Conservation (phyloP, 2,797 vertebrate species). For the Gouania willdenowi region DNA sequence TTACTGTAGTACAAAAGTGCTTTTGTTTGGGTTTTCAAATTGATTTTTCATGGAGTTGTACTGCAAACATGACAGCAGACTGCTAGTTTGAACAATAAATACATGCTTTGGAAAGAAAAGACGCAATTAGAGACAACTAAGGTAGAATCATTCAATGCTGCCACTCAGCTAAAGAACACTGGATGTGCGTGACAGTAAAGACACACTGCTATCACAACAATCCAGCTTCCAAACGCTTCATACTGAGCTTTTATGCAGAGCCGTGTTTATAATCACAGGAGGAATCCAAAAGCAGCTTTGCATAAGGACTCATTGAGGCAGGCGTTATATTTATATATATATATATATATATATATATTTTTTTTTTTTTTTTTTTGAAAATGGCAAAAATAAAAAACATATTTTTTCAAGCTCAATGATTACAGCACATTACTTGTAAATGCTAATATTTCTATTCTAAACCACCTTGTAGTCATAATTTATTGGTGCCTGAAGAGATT, state of each 20-base stretch:
- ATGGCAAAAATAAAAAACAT: too few species aligned
- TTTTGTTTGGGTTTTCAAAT: slow-evolving; percentile 28
- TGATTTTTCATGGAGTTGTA: slow-evolving; percentile 32
- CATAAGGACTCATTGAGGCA: too few species aligned
- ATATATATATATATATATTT: too few species aligned
- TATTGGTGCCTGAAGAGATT: slow-evolving; percentile 25
- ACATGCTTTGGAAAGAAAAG: too few species aligned
- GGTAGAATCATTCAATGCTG: too few species aligned
- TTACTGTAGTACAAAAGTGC: slow-evolving; percentile 28
- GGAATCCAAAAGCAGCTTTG: too few species aligned
- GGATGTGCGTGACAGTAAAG: not conserved
- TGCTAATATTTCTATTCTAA: slow-evolving; percentile 6
- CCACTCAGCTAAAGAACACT: too few species aligned
- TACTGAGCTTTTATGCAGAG: not conserved
- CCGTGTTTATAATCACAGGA: slow-evolving; percentile 14
- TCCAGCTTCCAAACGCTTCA: not conserved
- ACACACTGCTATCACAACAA: slow-evolving; percentile 10
- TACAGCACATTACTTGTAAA: too few species aligned
- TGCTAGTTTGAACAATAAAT: slow-evolving; percentile 9
- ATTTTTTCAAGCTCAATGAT: too few species aligned
- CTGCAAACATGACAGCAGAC: slow-evolving; percentile 11
- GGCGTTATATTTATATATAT: too few species aligned
- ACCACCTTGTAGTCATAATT: slow-evolving; percentile 25
- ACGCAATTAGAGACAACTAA: too few species aligned
- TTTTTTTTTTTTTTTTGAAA: too few species aligned